phyloP scores from a whole-genome alignment of 2,113 vertebrate genomes.

The Ranitomeya imitator region DNA sequence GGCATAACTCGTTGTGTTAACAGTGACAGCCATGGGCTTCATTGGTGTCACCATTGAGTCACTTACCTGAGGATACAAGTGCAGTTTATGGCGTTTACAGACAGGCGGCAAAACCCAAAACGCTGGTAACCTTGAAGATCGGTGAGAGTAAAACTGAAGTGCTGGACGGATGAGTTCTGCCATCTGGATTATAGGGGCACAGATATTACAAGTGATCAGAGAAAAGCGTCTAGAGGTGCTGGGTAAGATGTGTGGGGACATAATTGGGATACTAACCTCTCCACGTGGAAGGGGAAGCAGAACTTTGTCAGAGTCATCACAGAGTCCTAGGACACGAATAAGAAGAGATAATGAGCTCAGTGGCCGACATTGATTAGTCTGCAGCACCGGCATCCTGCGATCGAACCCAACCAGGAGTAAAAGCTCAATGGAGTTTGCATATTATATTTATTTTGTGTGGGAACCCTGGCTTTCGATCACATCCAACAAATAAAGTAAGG shows the following conservation, averaged over 20 bases:
- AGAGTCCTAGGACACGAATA: slow-evolving; percentile 73
- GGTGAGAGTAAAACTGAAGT: slow-evolving; percentile 90
- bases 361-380: no score
- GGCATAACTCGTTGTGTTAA: no score
- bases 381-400: no score
- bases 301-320: slow-evolving; percentile 78
- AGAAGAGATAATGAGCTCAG: background rate
- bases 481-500: no score
- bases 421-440: no score
- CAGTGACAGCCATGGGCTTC: background rate
- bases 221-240: background rate
- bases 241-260: background rate
- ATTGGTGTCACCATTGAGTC: background rate
- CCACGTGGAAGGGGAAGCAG: slow-evolving; percentile 88
- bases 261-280: slow-evolving; percentile 70
- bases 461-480: no score
- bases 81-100: slow-evolving; percentile 76
- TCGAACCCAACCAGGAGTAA: no score
- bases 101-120: slow-evolving; percentile 87
- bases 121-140: slow-evolving; percentile 84
- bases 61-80: slow-evolving; percentile 86
- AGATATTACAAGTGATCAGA: background rate
- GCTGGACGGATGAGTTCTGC: slow-evolving; percentile 76
- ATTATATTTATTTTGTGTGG: no score
- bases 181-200: slow-evolving; percentile 65